These are phyloP conservation scores for Sitobion miscanthi DNA, from an alignment of 1,140 invertebrate species.

Conservation along the genomic window DNA sequence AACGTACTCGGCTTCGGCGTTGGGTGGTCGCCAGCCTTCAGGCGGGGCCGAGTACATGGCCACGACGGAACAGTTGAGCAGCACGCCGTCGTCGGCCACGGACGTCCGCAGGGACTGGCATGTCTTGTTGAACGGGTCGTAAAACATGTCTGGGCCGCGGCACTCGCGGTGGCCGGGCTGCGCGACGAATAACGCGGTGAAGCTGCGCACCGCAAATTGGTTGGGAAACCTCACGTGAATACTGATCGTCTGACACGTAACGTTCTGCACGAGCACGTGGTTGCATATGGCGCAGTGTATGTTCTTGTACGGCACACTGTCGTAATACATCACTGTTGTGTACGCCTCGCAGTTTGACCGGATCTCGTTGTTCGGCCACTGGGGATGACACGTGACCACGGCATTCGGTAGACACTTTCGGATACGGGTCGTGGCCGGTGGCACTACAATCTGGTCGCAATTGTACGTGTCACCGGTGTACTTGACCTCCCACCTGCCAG, in stretches of 20 bases:
- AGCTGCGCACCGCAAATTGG: conserved; percentile 62
- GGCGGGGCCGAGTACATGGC: not conserved
- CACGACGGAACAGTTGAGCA: not conserved
- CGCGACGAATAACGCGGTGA: conserved; percentile 14
- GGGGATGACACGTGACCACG: conserved; percentile 61
- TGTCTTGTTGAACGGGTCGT: conserved; percentile 67
- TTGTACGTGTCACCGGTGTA: conserved; percentile 64
- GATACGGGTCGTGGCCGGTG: conserved; percentile 57
- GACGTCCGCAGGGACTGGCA: conserved; percentile 61
- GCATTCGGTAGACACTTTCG: conserved; percentile 60
- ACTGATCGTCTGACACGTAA: conserved; percentile 61
- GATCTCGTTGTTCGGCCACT: conserved; percentile 62
- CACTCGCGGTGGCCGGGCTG: not conserved
- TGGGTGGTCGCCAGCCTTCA: not conserved
- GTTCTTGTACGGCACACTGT: conserved; percentile 65
- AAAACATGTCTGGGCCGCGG: conserved; percentile 62
- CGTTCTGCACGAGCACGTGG: conserved; percentile 62
- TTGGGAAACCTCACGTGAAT: conserved; percentile 59
- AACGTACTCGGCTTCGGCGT: conserved; percentile 57
- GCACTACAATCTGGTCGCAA: conserved; percentile 53
- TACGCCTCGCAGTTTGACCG: conserved; percentile 62
- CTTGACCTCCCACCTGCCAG: conserved; percentile 67
- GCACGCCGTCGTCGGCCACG: not conserved
- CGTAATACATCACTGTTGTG: conserved; percentile 64
- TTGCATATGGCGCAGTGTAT: conserved; percentile 69